These are phyloP conservation scores for Drosophila borealis DNA, from an alignment of 2,888 invertebrate species.

Conservation along the genomic window DNA sequence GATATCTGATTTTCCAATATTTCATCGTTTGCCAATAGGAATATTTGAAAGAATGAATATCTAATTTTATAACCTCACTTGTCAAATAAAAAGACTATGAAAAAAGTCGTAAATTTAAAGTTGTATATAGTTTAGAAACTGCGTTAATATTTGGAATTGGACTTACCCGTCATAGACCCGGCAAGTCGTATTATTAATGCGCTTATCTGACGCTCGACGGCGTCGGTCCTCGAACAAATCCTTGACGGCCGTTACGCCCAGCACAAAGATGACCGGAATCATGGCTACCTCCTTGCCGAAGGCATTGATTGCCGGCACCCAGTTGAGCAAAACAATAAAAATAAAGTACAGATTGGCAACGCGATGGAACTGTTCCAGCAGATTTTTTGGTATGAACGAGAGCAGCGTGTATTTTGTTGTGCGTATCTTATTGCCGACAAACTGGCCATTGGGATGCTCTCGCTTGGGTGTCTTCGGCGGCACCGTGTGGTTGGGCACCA, in stretches of 20 bases:
- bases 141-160: background rate
- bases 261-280: slow-evolving; percentile 97
- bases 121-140: too few species aligned
- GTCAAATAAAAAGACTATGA: too few species aligned
- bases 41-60: too few species aligned
- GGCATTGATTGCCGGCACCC: slow-evolving; percentile 97
- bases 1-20: too few species aligned
- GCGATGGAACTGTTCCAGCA: slow-evolving; percentile 98
- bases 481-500: slow-evolving; percentile 94
- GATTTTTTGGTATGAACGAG: slow-evolving; percentile 97
- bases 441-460: slow-evolving; percentile 93
- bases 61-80: too few species aligned
- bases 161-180: slow-evolving; percentile 95
- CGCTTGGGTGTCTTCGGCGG: slow-evolving; percentile 92
- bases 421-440: slow-evolving; percentile 93
- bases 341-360: slow-evolving; percentile 99
- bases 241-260: slow-evolving; percentile 96
- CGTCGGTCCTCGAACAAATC: slow-evolving; percentile 97
- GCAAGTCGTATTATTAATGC: slow-evolving; percentile 97
- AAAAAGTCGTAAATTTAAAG: too few species aligned
- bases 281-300: slow-evolving; percentile 98
- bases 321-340: slow-evolving; percentile 97
- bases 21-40: too few species aligned
- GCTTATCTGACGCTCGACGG: slow-evolving; percentile 94
- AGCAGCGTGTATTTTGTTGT: slow-evolving; percentile 97